Conservation (phyloP, 1,140 invertebrate species). For the Stenopsyche tienmushanensis region DNA sequence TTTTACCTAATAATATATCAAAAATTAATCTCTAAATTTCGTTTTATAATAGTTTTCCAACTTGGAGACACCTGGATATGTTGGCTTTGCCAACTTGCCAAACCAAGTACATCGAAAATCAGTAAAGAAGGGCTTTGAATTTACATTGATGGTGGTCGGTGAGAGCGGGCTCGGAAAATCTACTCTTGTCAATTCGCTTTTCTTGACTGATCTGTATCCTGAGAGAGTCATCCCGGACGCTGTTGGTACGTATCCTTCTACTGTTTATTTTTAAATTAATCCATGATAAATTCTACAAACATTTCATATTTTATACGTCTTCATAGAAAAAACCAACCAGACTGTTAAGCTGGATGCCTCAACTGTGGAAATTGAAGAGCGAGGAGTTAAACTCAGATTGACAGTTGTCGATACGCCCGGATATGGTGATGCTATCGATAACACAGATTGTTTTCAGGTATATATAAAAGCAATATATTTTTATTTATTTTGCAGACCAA, state of each 20-base stretch:
- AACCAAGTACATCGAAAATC: constrained; percentile 96
- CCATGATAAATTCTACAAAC: background rate
- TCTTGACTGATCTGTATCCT: constrained; percentile 92
- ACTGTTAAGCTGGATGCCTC: constrained; percentile 88
- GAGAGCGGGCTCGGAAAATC: constrained; percentile 97
- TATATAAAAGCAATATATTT: constrained; percentile 20
- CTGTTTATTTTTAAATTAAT: too few species aligned
- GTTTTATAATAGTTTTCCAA: constrained; percentile 83
- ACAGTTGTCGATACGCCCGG: constrained; percentile 97
- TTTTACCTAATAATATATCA: too few species aligned
- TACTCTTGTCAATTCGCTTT: constrained; percentile 97
- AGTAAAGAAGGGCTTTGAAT: constrained; percentile 97
- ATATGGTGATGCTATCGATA: constrained; percentile 98
- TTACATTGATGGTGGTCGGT: constrained; percentile 97
- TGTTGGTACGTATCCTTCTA: constrained; percentile 62
- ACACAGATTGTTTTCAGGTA: constrained; percentile 85
- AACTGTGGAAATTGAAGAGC: constrained; percentile 92
- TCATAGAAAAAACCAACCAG: constrained; percentile 81
- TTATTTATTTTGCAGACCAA: background rate
- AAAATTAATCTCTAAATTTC: too few species aligned
- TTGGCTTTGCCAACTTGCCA: constrained; percentile 91
- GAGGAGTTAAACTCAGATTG: constrained; percentile 84
- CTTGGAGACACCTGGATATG: constrained; percentile 82
- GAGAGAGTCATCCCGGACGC: constrained; percentile 85
- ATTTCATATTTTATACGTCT: constrained; percentile 39